Evolutionary conservation across 2,113 vertebrate genomes (phyloP), one percentile per base, ranked within the genome.

Genomic region (Nerophis ophidion): DNA sequence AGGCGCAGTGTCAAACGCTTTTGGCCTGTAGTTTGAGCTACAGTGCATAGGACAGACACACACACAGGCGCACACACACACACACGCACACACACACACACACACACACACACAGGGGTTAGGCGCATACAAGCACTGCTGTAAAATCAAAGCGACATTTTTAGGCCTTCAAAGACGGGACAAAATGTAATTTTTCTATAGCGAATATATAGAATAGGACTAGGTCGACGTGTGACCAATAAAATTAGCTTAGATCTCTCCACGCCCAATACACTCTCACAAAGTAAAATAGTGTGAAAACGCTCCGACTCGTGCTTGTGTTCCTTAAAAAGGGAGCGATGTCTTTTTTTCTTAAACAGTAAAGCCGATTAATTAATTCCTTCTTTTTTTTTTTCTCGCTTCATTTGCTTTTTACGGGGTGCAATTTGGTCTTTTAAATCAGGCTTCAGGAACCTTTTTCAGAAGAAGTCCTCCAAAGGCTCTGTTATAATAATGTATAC

Each of bases 111-210:
- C 8, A 35, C 9, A 33, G 9, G 61, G 17, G 36, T 58, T 34
- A 71, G 47, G 45, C 40, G 40, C 64, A n/a, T 5, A 34, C 44
- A 65, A 50, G 11, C 58, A 74, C 57, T 63, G 60, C 42, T 82
- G 72, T 75, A 68, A 74, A 82, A 80, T 85, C 77, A 84, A 70
- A 75, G 63, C 57, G 75, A 81, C 63, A 52, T 71, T 76, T 72
- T 61, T 10, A 13, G 14, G 70, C 63, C 70, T 77, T 83, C 5
- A 52, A 50, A 80, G 80, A 68, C 75, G 52, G 15, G 48, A 62
- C 59, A 60, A 73, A 63, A 65, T 46, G 3, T 50, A 56, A 34
- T 51, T 36, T 55, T 79, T 77, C 70, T 63, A 60, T 58, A 74
- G 49, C 36, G 63, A 65, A 79, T 63, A 65, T 65, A 70, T 76